Base-by-base conservation (phyloP, 2,113 vertebrate species). In the Panthera uncia region DNA sequence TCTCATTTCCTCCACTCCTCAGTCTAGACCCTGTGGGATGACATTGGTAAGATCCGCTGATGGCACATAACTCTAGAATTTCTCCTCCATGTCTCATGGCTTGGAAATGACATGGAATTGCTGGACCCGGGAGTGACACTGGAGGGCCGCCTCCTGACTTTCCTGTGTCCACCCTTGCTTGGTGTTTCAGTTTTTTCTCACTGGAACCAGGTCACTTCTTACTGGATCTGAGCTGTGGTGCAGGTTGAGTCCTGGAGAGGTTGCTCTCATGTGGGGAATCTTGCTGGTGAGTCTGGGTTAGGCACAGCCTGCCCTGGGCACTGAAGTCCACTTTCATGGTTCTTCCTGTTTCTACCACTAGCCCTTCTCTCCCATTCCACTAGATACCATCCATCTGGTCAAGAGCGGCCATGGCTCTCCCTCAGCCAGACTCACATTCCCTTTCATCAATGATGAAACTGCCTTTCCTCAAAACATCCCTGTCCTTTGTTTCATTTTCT, bases 401-500 rank as follows among this genome's bases (percentile, higher is more conserved):
- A 71, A 38, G 27, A 16, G 15, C 73, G 29, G 38, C 9, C 33
- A 50, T 48, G 29, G 2, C 25, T 88, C 38, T 81, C n/a, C 50
- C 63, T 74, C 33, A 97, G 33, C 16, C 82, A 88, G 13, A 66
- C 3, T 3, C 33, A 19, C 11, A 78, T 81, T 63, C 71, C 94
- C 15, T 45, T 45, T 45, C 45, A 9, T 9, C 45, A 9, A 45
- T 45, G 45, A 55, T 83, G 33, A 88, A 94, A 76, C 38, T 21
- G 21, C 18, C 85, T 91, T 82, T 86, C 55, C 73, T 89, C 36
- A 78, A 79, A 93, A 65, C 31, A 27, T 71, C 73, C 21, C 66
- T 71, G 23, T 71, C 45, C 50, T 79, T 83, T 94, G 21, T 89
- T 95, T 95, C 55, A 73, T 89, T 95, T 88, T 63, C 38, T 78